Conservation (phyloP, 1,140 invertebrate genomes). For the Drosophila obscura region DNA sequence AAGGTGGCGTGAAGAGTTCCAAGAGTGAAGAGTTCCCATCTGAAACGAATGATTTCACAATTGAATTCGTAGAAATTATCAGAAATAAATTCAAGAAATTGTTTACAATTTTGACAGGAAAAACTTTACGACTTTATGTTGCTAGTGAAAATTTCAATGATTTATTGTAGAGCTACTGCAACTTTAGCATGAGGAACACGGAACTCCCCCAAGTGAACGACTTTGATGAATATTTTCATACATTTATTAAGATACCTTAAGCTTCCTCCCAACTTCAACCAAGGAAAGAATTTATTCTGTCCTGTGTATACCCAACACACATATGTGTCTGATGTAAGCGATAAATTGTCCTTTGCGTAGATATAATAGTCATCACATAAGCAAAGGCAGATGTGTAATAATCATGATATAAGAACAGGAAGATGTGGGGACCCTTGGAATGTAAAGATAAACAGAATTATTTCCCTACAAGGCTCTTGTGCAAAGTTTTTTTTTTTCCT, state of each 20-base stretch:
- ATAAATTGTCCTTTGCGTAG: slow-evolving; percentile 34
- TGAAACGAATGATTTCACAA: too few relatives aligned
- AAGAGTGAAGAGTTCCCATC: too few relatives aligned
- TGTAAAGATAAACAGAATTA: slow-evolving; percentile 1
- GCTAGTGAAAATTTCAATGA: too few relatives aligned
- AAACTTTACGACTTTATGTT: not conserved
- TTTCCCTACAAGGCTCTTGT: slow-evolving; percentile 15
- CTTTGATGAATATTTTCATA: not conserved
- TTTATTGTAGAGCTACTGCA: too few relatives aligned
- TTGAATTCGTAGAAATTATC: not conserved
- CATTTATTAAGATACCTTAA: not conserved
- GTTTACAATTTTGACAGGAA: not conserved
- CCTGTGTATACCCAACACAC: too few relatives aligned
- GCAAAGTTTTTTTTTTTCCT: slow-evolving; percentile 11
- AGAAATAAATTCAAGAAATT: not conserved
- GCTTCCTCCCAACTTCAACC: too few relatives aligned
- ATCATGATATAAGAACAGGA: too few relatives aligned
- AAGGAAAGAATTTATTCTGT: too few relatives aligned
- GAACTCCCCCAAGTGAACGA: too few relatives aligned
- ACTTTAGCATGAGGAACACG: too few relatives aligned
- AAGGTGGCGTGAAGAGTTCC: too few relatives aligned
- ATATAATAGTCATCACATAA: slow-evolving; percentile 19
- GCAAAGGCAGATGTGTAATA: too few relatives aligned
- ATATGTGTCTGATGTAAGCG: slow-evolving; percentile 26
- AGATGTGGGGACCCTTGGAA: not conserved